A percentile compares a stretch with the other conserved stretches of the same genome.
phyloP scores from a whole-genome alignment of 2,113 vertebrate genomes.

The Semnopithecus entellus region DNA sequence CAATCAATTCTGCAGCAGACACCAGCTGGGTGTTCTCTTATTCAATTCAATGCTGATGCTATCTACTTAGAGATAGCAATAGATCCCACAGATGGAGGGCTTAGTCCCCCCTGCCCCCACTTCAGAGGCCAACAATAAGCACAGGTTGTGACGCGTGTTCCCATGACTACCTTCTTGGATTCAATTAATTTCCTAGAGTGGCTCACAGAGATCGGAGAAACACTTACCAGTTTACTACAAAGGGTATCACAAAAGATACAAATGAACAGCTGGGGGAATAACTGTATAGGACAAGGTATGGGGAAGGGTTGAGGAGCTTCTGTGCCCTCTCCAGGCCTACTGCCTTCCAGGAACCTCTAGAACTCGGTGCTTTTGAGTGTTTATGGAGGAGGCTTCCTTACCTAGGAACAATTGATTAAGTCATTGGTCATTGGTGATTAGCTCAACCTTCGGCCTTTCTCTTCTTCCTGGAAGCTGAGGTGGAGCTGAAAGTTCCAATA shows the following conservation, averaged over 20 bases:
- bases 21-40: background rate
- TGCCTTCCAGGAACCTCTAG: background rate
- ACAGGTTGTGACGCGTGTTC: background rate
- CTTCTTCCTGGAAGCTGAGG: background rate
- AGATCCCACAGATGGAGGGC: background rate
- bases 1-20: background rate
- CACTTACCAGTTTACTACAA: background rate
- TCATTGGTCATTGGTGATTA: too few relatives aligned
- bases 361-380: background rate
- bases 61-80: background rate
- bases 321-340: background rate
- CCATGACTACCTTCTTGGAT: background rate
- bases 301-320: background rate
- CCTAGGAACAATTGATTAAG: background rate
- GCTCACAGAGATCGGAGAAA: background rate
- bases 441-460: background rate
- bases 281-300: background rate
- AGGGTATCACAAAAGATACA: background rate
- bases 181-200: background rate
- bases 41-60: background rate
- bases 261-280: background rate
- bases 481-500: background rate
- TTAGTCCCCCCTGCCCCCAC: background rate
- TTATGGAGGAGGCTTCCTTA: background rate
- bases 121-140: background rate